Conservation (phyloP, 2,797 vertebrate species). For the Aphelocoma californica region DNA sequence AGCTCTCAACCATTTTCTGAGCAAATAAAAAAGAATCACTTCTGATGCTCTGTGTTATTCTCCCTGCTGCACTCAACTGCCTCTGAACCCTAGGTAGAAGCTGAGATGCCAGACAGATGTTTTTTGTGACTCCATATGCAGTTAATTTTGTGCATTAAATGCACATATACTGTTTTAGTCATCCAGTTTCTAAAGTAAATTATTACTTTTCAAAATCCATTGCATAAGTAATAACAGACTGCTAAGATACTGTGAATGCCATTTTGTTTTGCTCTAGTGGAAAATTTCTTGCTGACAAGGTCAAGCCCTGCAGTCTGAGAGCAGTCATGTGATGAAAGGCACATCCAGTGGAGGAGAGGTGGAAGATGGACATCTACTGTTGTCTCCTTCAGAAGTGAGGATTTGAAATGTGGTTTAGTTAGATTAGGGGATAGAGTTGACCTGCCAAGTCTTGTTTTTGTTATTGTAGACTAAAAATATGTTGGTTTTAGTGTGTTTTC, state of each 20-base stretch:
- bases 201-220: conserved; percentile 49
- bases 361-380: neutral
- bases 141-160: conserved; percentile 22
- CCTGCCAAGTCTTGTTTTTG: neutral
- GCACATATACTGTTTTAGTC: conserved; percentile 25
- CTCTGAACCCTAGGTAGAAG: conserved; percentile 13
- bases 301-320: conserved; percentile 41
- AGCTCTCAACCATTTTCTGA: neutral
- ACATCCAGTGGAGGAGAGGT: neutral
- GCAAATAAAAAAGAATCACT: neutral
- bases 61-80: neutral
- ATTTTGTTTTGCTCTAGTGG: conserved; percentile 63
- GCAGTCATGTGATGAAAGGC: conserved; percentile 45
- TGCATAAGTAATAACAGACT: conserved; percentile 54
- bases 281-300: conserved; percentile 71
- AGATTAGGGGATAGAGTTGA: neutral
- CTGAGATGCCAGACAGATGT: neutral
- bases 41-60: neutral
- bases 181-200: conserved; percentile 50
- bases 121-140: conserved; percentile 21
- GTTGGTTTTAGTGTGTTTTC: neutral
- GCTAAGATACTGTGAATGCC: conserved; percentile 30
- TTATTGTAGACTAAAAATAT: conserved; percentile 1
- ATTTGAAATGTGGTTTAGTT: neutral
- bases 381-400: neutral